These are phyloP conservation scores for Drosophila bocqueti DNA, from an alignment of 1,140 invertebrate species.

Conservation along the genomic window DNA sequence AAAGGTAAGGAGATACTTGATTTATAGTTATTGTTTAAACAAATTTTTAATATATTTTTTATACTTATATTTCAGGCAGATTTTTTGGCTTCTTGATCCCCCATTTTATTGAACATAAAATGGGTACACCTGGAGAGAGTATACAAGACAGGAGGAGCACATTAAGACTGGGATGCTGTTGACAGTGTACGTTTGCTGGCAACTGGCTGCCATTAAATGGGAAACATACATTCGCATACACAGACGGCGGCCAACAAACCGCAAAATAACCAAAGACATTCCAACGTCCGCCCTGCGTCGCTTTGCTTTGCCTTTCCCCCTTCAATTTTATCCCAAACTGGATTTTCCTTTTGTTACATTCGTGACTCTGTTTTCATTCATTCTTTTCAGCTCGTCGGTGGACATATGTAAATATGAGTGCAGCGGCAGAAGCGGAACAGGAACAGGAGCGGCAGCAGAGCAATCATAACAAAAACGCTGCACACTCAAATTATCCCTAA, in stretches of 20 bases:
- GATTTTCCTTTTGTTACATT: slow-evolving; percentile 29
- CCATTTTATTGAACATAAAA: background rate
- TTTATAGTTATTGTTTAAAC: background rate
- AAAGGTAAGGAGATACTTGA: background rate
- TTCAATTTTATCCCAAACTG: slow-evolving; percentile 16
- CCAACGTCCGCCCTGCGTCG: background rate
- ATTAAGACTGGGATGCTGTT: background rate
- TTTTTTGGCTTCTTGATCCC: background rate
- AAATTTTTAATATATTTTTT: background rate
- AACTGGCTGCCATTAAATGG: slow-evolving; percentile 33
- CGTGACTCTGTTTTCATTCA: slow-evolving; percentile 13
- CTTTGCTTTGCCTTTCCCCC: background rate
- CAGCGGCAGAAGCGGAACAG: slow-evolving; percentile 1
- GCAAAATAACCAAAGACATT: slow-evolving; percentile 51
- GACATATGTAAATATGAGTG: slow-evolving; percentile 78
- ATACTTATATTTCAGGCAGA: background rate
- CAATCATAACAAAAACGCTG: slow-evolving; percentile 57
- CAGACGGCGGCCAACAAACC: slow-evolving; percentile 35
- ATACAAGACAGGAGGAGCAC: slow-evolving; percentile 31
- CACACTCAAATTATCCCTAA: slow-evolving; percentile 81
- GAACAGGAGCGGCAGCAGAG: slow-evolving; percentile 7
- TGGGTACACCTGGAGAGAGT: background rate
- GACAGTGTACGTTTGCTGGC: slow-evolving; percentile 3
- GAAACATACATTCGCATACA: slow-evolving; percentile 37
- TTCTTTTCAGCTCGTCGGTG: slow-evolving; percentile 56